These are phyloP conservation scores for Lacerta viridis DNA, from an alignment of 2,797 vertebrate species.

Conservation along the genomic window DNA sequence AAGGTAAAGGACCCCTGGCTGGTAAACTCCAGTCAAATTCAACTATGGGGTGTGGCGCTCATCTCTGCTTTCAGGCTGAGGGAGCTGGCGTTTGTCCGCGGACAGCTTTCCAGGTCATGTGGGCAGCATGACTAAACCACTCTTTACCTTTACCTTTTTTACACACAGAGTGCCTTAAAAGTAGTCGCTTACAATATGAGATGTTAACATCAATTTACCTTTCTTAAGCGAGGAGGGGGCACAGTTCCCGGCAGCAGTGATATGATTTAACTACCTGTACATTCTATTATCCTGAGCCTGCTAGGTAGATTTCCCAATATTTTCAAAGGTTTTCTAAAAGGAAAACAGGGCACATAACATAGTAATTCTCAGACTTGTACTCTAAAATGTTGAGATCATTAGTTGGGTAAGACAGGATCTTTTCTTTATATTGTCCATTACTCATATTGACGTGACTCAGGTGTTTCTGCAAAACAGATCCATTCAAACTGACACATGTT, in stretches of 20 bases:
- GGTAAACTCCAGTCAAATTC: too few species aligned
- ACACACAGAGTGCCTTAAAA: too few species aligned
- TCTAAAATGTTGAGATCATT: conserved; percentile 10
- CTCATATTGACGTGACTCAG: conserved; percentile 5
- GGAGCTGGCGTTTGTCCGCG: too few species aligned
- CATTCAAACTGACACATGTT: background rate
- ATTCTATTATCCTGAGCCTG: background rate
- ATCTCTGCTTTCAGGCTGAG: too few species aligned
- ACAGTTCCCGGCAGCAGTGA: background rate
- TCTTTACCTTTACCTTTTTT: too few species aligned
- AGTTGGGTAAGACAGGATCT: conserved; percentile 12
- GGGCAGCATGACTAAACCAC: too few species aligned
- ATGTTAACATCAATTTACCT: too few species aligned
- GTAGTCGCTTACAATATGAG: too few species aligned
- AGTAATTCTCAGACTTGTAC: conserved; percentile 34
- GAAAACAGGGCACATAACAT: conserved; percentile 12
- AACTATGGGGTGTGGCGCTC: too few species aligned
- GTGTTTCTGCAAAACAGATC: conserved; percentile 32
- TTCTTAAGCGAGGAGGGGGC: background rate
- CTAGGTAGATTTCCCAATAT: background rate
- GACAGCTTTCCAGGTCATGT: too few species aligned
- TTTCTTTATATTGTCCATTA: conserved; percentile 38
- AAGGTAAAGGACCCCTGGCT: too few species aligned
- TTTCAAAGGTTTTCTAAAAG: background rate
- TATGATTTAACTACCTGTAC: background rate